A percentile compares a stretch with the other conserved stretches of the same genome.
Evolutionary conservation across 1,140 invertebrate species (phyloP).

Genomic region (Cherax destructor): DNA sequence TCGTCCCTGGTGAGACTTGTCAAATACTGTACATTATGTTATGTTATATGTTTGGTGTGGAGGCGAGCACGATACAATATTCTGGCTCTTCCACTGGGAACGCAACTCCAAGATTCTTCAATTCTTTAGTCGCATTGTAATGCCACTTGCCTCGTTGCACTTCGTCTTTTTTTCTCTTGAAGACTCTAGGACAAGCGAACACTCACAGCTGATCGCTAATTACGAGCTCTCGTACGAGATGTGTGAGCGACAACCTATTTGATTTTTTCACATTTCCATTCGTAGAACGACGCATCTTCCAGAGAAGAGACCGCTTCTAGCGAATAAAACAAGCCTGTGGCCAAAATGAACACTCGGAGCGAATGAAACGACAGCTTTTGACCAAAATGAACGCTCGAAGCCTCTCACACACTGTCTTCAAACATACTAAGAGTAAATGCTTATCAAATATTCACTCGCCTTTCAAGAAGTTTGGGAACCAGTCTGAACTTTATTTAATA

Average conservation of each 20-base stretch:
- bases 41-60: conserved; percentile 14
- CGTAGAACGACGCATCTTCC: no score
- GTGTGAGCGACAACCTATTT: no score
- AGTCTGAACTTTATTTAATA: conserved; percentile 65
- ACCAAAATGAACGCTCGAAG: neutral
- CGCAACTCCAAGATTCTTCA: conserved; percentile 55
- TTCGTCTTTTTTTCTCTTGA: neutral
- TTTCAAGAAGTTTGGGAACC: conserved; percentile 53
- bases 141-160: conserved; percentile 14
- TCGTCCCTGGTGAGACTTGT: neutral
- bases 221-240: no score
- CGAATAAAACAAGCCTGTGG: no score
- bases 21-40: conserved; percentile 36
- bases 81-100: conserved; percentile 28
- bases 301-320: neutral
- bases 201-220: no score
- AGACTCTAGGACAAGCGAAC: no score
- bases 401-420: conserved; percentile 15
- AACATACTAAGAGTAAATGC: conserved; percentile 50
- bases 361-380: neutral
- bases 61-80: conserved; percentile 27
- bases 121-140: conserved; percentile 62
- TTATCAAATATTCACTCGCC: conserved; percentile 57
- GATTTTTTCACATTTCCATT: no score
- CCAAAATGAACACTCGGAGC: neutral